Conservation (phyloP, 2,797 vertebrate species). For the Crocidura indochinensis region DNA sequence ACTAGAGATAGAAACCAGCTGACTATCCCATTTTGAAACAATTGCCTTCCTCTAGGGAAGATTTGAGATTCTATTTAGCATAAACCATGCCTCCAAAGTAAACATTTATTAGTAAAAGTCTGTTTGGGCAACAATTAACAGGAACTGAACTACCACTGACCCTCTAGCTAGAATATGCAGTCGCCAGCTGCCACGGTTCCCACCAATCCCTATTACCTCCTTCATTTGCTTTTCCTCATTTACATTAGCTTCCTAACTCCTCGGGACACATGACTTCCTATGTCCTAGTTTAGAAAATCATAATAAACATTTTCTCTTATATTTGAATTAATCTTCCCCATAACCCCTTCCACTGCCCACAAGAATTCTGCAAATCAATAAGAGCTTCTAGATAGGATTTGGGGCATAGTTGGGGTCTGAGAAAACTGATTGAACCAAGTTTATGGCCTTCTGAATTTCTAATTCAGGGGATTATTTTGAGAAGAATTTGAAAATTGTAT, state of each 20-base stretch:
- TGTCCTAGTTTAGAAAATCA: background rate
- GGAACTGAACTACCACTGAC: background rate
- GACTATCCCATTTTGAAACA: background rate
- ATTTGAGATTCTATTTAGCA: slow-evolving; percentile 42
- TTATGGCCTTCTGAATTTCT: background rate
- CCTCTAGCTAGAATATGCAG: background rate
- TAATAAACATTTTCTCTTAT: slow-evolving; percentile 1
- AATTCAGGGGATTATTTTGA: background rate
- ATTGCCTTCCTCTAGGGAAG: slow-evolving; percentile 16
- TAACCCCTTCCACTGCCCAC: background rate
- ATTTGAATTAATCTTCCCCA: background rate
- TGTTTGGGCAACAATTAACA: background rate
- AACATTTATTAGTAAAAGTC: slow-evolving; percentile 21
- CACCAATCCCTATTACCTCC: background rate
- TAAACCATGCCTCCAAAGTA: slow-evolving; percentile 49
- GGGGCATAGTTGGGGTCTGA: background rate
- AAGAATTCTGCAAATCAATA: background rate
- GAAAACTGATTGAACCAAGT: background rate
- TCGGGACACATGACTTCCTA: background rate
- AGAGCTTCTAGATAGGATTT: background rate
- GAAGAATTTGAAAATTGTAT: slow-evolving; percentile 26
- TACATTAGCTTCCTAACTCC: background rate
- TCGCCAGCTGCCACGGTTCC: background rate
- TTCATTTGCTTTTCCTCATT: background rate
- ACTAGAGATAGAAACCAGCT: background rate